Conservation (phyloP, 2,797 vertebrate species). For the Oreochromis mossambicus region DNA sequence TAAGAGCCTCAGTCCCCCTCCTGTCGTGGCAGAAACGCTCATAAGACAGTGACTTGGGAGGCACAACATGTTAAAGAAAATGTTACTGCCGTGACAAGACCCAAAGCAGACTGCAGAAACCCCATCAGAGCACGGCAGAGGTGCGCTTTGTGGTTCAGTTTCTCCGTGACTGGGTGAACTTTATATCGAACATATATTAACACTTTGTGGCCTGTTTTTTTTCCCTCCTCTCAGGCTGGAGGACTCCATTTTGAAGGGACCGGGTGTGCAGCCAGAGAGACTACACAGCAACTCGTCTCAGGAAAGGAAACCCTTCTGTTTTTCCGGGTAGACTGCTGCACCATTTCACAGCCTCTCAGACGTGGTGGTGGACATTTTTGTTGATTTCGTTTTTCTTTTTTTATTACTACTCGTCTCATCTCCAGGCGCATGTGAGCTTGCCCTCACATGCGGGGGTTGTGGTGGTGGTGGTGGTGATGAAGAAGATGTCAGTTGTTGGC, state of each 20-base stretch:
- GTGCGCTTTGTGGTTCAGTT: constrained; percentile 18
- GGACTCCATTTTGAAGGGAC: constrained; percentile 81
- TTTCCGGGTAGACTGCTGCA: constrained; percentile 45
- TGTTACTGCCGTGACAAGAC: constrained; percentile 13
- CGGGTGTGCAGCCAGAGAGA: constrained; percentile 52
- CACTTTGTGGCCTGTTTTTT: constrained; percentile 66
- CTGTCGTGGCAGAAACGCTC: constrained; percentile 41
- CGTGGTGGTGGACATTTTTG: constrained; percentile 15
- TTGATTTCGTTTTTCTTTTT: not conserved
- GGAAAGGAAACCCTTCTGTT: constrained; percentile 37
- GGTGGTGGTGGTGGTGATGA: not conserved
- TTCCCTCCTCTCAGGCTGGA: constrained; percentile 41
- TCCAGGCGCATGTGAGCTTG: constrained; percentile 13
- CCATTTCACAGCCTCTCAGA: constrained; percentile 21
- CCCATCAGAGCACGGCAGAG: not conserved
- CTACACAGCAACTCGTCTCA: constrained; percentile 48
- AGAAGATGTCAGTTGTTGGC: constrained; percentile 49
- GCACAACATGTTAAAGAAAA: not conserved
- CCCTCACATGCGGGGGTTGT: not conserved
- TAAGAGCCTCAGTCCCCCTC: constrained; percentile 18
- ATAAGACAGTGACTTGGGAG: constrained; percentile 49
- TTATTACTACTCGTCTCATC: not conserved
- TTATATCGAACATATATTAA: constrained; percentile 50
- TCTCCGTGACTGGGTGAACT: constrained; percentile 44
- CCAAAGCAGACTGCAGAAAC: not conserved